Evolutionary conservation across 2,113 vertebrate genomes (phyloP), one percentile per base, ranked within the genome.

Genomic region (Chionodraco myersi): DNA sequence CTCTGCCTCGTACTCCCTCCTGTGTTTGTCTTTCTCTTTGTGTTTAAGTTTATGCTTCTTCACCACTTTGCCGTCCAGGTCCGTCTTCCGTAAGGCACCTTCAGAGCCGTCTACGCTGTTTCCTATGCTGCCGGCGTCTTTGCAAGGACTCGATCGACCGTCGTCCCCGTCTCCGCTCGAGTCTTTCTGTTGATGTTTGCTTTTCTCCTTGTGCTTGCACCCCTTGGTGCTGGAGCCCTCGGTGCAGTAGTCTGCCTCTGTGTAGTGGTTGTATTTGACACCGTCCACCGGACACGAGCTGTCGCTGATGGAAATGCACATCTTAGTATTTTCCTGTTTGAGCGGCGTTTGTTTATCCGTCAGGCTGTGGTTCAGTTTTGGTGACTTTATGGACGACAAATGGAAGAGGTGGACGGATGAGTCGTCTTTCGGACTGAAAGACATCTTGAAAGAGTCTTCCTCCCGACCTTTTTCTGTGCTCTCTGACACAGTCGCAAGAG

Each of bases 11-110:
- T 93, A 95, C 4, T 99, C 97, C 84, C 96, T 97, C 92, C 96
- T 95, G 87, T 96, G 95, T 83, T 98, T 99, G 78, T 99, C 97
- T 78, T 98, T 99, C 91, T 99, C 98, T 89, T 97, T 98, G 89
- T 99, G 97, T 92, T 96, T 98, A n/a, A 98, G 87, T 85, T 99
- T 99, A 93, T 98, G 97, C 85, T 99, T 99, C 91, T 99, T 99
- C 49, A 97, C 91, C 8, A 96, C 95, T 94, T 99, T 99, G 34
- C 97, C 96, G 1, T 99, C 98, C 59, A 96, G 93, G 86, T 99
- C 98, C 0, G 89, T 94, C 92, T 98, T 99, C 90, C 96, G 96
- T 70, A 96, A 91, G 36, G 93, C 93, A 64, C 93, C 96, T 18
- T 99, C 98, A 16, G 95, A 77, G 75, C 92, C 91, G 86, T 98